These are phyloP conservation scores for Anas flavirostris DNA, from an alignment of 2,797 vertebrate genomes.

Conservation along the genomic window DNA sequence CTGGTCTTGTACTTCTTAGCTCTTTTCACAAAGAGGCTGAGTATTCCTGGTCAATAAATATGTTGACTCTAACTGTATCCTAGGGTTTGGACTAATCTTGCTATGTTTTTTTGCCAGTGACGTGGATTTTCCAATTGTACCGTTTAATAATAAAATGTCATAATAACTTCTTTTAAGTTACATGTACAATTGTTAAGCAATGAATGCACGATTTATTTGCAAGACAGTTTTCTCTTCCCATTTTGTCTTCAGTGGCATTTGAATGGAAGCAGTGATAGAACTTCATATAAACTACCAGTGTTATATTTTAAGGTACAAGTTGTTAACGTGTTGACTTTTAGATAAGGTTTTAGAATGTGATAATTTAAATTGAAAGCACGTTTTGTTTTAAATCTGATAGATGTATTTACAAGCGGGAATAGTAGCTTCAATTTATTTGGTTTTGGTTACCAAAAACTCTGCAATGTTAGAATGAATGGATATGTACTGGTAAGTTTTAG, in stretches of 20 bases:
- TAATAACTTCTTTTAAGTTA: neutral
- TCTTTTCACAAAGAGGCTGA: neutral
- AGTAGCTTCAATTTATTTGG: neutral
- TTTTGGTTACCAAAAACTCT: neutral
- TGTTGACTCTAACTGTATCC: neutral
- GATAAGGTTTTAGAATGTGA: neutral
- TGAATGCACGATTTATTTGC: neutral
- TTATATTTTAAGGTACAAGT: neutral
- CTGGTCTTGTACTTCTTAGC: neutral
- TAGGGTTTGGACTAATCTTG: neutral
- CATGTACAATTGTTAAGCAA: neutral
- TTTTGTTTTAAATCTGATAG: neutral
- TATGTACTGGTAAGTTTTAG: neutral
- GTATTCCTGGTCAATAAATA: neutral
- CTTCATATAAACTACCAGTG: neutral
- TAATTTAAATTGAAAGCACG: neutral
- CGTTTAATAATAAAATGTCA: neutral
- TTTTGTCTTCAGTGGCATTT: neutral
- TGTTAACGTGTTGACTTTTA: neutral
- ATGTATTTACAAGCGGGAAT: neutral
- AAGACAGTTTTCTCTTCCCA: neutral
- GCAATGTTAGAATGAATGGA: neutral
- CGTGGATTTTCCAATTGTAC: neutral
- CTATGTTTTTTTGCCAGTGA: neutral
- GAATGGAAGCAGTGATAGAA: neutral